Percentiles rank a stretch among this genome's conserved stretches.
Evolutionary conservation across 2,113 vertebrate species (phyloP).

Genomic region (Azemiops feae): DNA sequence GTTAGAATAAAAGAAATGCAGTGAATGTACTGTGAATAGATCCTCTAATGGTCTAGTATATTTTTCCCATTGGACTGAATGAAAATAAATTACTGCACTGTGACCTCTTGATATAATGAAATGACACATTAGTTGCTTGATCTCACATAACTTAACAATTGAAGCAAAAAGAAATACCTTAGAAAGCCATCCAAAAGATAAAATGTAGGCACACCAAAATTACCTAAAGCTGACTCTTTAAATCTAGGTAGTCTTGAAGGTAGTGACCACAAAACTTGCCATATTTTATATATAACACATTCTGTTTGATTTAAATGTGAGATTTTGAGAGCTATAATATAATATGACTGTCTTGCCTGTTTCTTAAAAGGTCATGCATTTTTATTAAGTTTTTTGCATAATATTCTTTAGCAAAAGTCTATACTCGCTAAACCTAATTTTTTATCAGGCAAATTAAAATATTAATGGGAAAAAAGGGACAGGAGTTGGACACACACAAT

Average conservation of each 20-base stretch:
- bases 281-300: background rate
- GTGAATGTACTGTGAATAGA: background rate
- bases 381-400: background rate
- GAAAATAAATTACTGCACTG: slow-evolving; percentile 15
- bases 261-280: background rate
- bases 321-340: background rate
- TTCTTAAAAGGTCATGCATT: background rate
- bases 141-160: slow-evolving; percentile 4
- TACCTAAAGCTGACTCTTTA: background rate
- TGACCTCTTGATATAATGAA: slow-evolving; percentile 20
- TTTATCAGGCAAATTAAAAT: background rate
- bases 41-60: background rate
- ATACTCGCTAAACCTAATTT: background rate
- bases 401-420: background rate
- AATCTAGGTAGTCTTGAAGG: background rate
- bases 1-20: background rate
- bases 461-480: background rate
- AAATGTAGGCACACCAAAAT: background rate
- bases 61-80: slow-evolving; percentile 6
- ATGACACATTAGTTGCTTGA: slow-evolving; percentile 17
- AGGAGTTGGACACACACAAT: background rate
- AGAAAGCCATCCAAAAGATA: background rate
- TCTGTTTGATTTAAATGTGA: background rate
- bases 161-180: slow-evolving; percentile 10
- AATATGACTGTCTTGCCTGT: background rate